These are phyloP conservation scores for Micrasema longulum DNA, from an alignment of 1,140 invertebrate genomes.

Conservation along the genomic window DNA sequence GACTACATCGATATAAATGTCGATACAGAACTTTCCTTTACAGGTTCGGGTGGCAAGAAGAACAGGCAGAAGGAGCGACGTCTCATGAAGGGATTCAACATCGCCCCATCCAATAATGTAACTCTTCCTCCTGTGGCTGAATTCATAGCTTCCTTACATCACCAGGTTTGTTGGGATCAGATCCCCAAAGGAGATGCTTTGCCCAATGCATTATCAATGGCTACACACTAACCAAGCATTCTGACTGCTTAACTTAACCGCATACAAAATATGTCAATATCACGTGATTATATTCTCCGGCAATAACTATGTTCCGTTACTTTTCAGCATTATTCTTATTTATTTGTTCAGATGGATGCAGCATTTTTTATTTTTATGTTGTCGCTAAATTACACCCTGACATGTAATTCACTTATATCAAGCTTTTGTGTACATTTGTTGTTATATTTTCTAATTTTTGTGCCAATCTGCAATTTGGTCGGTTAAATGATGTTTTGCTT, in stretches of 20 bases:
- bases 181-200: not conserved
- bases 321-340: conserved; percentile 2
- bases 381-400: not conserved
- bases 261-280: not conserved
- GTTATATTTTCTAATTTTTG: no score
- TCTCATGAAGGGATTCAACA: conserved; percentile 95
- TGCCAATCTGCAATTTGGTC: no score
- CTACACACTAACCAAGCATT: conserved; percentile 13
- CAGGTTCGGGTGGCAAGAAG: conserved; percentile 91
- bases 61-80: conserved; percentile 92
- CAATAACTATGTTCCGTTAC: not conserved
- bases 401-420: not conserved
- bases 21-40: conserved; percentile 58
- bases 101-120: conserved; percentile 74
- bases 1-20: conserved; percentile 51
- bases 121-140: conserved; percentile 80
- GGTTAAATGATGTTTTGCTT: no score
- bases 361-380: conserved; percentile 3
- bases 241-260: conserved; percentile 5
- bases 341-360: not conserved
- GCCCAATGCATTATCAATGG: conserved; percentile 1
- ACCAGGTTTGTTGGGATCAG: conserved; percentile 61
- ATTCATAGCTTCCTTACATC: conserved; percentile 77
- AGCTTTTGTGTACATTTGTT: no score
- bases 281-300: not conserved